Conservation (phyloP, 2,888 invertebrate genomes). For the Sesamia inferens region DNA sequence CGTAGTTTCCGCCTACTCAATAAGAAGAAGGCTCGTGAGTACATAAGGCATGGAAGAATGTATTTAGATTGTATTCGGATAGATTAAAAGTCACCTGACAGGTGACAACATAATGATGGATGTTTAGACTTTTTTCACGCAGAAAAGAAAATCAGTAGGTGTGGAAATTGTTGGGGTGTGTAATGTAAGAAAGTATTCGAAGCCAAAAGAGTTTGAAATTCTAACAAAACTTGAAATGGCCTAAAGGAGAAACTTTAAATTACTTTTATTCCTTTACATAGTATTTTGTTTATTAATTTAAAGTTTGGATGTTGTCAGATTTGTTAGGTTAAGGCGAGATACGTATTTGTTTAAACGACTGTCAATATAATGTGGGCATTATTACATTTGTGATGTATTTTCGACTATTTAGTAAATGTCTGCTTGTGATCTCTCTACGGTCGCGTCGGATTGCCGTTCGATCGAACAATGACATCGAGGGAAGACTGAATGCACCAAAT, state of each 20-base stretch:
- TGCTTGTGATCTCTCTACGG: too few relatives aligned
- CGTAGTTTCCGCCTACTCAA: background rate
- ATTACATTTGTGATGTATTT: too few relatives aligned
- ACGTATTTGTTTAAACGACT: constrained; percentile 26
- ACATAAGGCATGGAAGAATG: background rate
- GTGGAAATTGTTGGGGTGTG: constrained; percentile 32
- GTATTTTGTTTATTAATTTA: constrained; percentile 52
- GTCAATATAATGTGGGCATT: constrained; percentile 7
- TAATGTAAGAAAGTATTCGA: constrained; percentile 36
- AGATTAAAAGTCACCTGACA: background rate
- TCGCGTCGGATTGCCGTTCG: too few relatives aligned
- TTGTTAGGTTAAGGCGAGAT: background rate
- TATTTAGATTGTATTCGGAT: background rate
- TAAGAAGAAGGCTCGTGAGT: background rate
- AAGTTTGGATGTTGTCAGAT: constrained; percentile 30
- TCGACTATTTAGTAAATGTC: background rate
- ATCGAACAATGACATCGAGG: too few relatives aligned
- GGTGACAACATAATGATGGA: constrained; percentile 32
- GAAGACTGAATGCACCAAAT: too few relatives aligned
- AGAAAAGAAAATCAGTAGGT: constrained; percentile 32
- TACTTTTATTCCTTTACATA: constrained; percentile 53
- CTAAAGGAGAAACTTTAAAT: constrained; percentile 52
- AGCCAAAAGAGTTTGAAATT: constrained; percentile 43
- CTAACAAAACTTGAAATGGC: constrained; percentile 49
- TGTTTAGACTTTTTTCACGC: constrained; percentile 18